These are phyloP conservation scores for Tretioscincus oriximinensis DNA, from an alignment of 2,113 vertebrate genomes.

Conservation along the genomic window DNA sequence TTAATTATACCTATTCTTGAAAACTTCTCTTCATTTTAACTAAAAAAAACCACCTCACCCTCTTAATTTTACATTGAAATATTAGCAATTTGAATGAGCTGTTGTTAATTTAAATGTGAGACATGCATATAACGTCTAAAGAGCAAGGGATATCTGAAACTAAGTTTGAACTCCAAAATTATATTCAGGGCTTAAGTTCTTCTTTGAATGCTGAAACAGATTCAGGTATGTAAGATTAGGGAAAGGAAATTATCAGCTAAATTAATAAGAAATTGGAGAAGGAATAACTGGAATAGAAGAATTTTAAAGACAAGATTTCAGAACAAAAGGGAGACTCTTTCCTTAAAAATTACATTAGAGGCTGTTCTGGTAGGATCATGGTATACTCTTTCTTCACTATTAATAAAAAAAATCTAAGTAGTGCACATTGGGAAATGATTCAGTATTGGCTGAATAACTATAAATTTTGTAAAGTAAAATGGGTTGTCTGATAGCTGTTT, in stretches of 20 bases:
- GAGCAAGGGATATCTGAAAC: conserved; percentile 57
- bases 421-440: background rate
- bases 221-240: conserved; percentile 59
- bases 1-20: too few relatives aligned
- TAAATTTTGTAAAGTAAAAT: too few relatives aligned
- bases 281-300: conserved; percentile 41
- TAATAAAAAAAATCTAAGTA: conserved; percentile 21
- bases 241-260: conserved; percentile 57
- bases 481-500: too few relatives aligned
- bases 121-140: conserved; percentile 42
- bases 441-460: too few relatives aligned
- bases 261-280: conserved; percentile 61
- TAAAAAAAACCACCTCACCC: too few relatives aligned
- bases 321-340: conserved; percentile 27
- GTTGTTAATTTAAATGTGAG: conserved; percentile 60
- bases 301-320: conserved; percentile 38
- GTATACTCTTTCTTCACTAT: conserved; percentile 19
- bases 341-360: conserved; percentile 43
- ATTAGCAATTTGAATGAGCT: conserved; percentile 44
- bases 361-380: background rate
- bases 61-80: conserved; percentile 46
- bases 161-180: conserved; percentile 57
- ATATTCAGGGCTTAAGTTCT: conserved; percentile 59
- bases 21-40: too few relatives aligned
- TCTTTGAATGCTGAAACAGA: conserved; percentile 58